Percentiles rank a stretch among this genome's conserved stretches.
phyloP scores from a whole-genome alignment of 2,888 invertebrate genomes.

The Tillus elongatus region DNA sequence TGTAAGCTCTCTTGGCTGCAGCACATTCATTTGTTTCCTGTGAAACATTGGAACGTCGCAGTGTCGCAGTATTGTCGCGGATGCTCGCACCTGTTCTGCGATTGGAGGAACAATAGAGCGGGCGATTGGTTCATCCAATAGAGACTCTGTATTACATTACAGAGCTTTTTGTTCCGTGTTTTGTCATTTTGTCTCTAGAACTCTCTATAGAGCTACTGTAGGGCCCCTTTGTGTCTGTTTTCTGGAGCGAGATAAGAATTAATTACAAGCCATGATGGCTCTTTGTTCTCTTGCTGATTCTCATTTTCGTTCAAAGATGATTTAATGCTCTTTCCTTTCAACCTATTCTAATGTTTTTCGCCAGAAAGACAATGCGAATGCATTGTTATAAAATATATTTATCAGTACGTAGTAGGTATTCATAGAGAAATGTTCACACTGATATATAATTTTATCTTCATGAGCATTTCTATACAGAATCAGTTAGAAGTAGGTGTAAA shows the following conservation, averaged over 20 bases:
- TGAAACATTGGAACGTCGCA: conserved; percentile 24
- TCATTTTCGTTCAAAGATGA: conserved; percentile 39
- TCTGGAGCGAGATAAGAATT: conserved; percentile 46
- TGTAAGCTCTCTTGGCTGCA: background rate
- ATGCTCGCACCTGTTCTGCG: conserved; percentile 36
- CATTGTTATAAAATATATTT: background rate
- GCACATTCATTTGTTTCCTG: conserved; percentile 24
- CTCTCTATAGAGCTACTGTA: conserved; percentile 39
- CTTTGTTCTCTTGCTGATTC: conserved; percentile 39
- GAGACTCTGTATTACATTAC: conserved; percentile 40
- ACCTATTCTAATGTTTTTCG: conserved; percentile 3
- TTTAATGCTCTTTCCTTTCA: conserved; percentile 33
- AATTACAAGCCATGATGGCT: conserved; percentile 42
- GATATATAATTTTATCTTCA: too few relatives aligned
- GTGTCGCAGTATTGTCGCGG: conserved; percentile 26
- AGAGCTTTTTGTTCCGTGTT: conserved; percentile 41
- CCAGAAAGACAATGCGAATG: background rate
- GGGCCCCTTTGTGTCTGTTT: conserved; percentile 39
- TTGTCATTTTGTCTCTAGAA: conserved; percentile 43
- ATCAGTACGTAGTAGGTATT: background rate
- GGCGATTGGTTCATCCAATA: conserved; percentile 40
- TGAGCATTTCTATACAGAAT: too few relatives aligned
- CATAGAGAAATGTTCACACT: background rate
- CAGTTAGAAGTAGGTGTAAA: too few relatives aligned
- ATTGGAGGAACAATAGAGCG: conserved; percentile 39